Percentiles rank a stretch among this genome's conserved stretches.
Evolutionary conservation across 35 echinoderm and acorn worm genomes (phyloP).

Genomic region (Anneissia japonica): DNA sequence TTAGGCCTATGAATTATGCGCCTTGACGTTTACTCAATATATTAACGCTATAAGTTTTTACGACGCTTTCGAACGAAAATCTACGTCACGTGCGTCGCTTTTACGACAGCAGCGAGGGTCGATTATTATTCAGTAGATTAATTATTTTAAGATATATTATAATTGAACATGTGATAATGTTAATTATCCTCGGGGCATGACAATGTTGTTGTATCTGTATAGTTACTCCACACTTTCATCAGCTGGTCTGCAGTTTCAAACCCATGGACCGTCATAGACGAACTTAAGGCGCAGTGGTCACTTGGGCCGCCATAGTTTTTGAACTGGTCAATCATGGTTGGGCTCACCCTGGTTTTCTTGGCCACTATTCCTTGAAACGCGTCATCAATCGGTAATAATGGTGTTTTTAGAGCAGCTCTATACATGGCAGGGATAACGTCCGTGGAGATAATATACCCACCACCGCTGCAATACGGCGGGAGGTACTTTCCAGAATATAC

Average conservation of each 20-base stretch:
- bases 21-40: too few relatives aligned
- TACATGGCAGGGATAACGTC: slow-evolving; percentile 48
- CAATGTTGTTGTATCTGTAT: too few relatives aligned
- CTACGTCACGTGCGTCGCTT: too few relatives aligned
- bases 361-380: slow-evolving; percentile 85
- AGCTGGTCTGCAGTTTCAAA: not conserved
- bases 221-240: not conserved
- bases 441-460: slow-evolving; percentile 77
- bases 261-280: not conserved
- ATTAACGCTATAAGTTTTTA: too few relatives aligned
- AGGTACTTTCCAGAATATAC: slow-evolving; percentile 83
- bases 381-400: slow-evolving; percentile 87
- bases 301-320: slow-evolving; percentile 62
- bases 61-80: too few relatives aligned
- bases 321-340: slow-evolving; percentile 45
- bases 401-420: slow-evolving; percentile 41
- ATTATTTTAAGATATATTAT: too few relatives aligned
- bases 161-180: too few relatives aligned
- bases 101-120: too few relatives aligned
- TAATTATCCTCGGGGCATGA: too few relatives aligned
- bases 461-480: slow-evolving; percentile 83
- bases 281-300: slow-evolving; percentile 54
- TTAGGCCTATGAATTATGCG: too few relatives aligned
- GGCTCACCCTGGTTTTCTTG: slow-evolving; percentile 11
- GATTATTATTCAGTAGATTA: too few relatives aligned